Evolutionary conservation across 2,888 invertebrate species (phyloP), one percentile per base, ranked within the genome.

Genomic region (Sinhomidia bicolor): DNA sequence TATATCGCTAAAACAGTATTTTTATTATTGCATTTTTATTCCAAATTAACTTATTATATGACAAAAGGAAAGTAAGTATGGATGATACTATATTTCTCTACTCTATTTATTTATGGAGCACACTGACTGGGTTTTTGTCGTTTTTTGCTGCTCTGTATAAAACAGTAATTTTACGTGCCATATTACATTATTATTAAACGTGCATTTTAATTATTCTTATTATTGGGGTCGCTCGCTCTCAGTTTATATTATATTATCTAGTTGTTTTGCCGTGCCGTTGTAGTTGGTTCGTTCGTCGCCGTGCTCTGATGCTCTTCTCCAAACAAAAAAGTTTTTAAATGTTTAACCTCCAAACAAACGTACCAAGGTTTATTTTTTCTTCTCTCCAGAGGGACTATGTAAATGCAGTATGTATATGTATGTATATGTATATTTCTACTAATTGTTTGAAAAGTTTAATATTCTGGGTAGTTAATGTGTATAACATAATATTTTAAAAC

Each of bases 231-330:
- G 57, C 78, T 79, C 78, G 78, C 78, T 79, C 78, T 79, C 78
- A 32, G 78, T 79, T 57, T 54, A 54, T 54, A 78, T 78, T 17
- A 23, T 54, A 36, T 79, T 74, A 54, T 79, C 78, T 79, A 79
- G 78, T 79, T 79, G 78, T 79, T n/a, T 79, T 79, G 78, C 78
- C 78, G 78, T 79, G 78, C 78, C 78, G 78, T 79, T 79, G 78
- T 79, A 79, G 78, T 79, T 79, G 78, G 78, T 79, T 79, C 78
- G 78, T 79, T 79, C 78, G 78, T 57, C 57, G 78, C 78, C 78
- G 78, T 79, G 78, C 78, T 79, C 78, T 79, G 78, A 79, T 57
- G 78, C 78, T 79, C 78, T 79, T 79, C 78, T 79, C 78, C 57
- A 79, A 54, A 36, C n/a, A 54, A 54, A 79, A 29, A 51, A 23